These are phyloP conservation scores for Sphaerodactylus townsendi DNA, from an alignment of 2,113 vertebrate genomes.

Conservation along the genomic window DNA sequence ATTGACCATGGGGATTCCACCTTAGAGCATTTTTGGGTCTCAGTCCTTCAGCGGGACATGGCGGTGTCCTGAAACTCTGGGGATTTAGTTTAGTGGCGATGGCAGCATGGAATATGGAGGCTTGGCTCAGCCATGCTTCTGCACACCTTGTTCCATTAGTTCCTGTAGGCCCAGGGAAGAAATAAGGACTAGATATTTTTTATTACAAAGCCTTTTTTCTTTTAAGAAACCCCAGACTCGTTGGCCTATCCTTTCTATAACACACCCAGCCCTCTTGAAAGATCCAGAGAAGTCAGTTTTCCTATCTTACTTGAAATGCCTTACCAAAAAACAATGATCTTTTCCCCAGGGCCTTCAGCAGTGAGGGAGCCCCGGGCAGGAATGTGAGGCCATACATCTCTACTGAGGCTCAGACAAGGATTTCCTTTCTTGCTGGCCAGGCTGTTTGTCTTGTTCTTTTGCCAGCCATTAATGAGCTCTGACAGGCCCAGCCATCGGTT, in stretches of 20 bases:
- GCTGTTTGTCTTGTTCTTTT: conserved; percentile 66
- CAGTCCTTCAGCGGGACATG: too few relatives aligned
- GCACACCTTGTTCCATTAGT: background rate
- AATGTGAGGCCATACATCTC: conserved; percentile 27
- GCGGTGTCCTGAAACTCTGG: too few relatives aligned
- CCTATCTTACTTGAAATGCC: background rate
- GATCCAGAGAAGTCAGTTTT: background rate
- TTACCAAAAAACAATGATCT: background rate
- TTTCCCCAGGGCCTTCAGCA: fast-evolving
- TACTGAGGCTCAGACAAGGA: conserved; percentile 69
- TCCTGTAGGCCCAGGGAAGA: background rate
- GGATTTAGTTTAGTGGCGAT: too few relatives aligned
- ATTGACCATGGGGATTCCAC: too few relatives aligned
- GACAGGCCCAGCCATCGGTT: conserved; percentile 56
- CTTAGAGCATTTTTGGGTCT: too few relatives aligned
- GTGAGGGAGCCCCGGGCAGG: background rate
- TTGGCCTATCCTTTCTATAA: background rate
- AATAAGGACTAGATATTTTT: background rate
- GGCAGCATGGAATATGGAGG: too few relatives aligned
- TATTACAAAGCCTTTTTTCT: background rate
- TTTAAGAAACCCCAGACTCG: background rate
- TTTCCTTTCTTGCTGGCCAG: conserved; percentile 68
- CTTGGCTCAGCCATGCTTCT: too few relatives aligned
- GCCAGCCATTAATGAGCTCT: conserved; percentile 64
- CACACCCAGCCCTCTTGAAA: background rate